Percentiles rank a stretch among this genome's conserved stretches.
These are phyloP conservation scores for Festucalex cinctus DNA, from an alignment of 2,113 vertebrate species.

Conservation along the genomic window DNA sequence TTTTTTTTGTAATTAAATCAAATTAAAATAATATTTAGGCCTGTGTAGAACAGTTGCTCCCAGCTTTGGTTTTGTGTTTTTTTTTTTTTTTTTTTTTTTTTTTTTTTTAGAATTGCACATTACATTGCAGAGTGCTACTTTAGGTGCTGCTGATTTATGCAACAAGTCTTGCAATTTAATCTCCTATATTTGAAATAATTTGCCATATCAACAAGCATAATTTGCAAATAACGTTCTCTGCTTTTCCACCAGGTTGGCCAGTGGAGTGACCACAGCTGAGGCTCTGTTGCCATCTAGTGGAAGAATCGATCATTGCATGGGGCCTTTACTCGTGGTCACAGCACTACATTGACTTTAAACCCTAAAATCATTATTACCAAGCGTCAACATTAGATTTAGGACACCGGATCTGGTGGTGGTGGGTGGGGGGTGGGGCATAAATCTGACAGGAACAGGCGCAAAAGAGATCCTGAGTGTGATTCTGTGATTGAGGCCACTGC, in stretches of 20 bases:
- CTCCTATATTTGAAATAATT: neutral
- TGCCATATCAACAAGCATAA: neutral
- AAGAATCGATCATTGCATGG: neutral
- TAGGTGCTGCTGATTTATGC: neutral
- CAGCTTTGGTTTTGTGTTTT: neutral
- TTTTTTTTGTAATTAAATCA: too few relatives aligned
- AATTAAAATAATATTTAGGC: too few relatives aligned
- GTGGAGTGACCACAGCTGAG: neutral
- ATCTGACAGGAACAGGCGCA: neutral
- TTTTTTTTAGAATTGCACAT: neutral
- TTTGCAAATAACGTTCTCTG: neutral
- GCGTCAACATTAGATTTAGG: neutral
- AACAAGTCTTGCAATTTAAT: neutral
- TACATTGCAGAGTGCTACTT: neutral
- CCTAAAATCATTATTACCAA: neutral
- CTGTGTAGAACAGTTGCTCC: too few relatives aligned
- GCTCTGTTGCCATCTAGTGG: neutral
- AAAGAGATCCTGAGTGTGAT: conserved; percentile 32
- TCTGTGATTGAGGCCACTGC: conserved; percentile 45
- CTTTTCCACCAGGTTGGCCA: neutral
- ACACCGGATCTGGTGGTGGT: neutral
- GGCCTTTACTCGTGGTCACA: neutral
- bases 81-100: neutral
- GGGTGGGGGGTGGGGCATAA: neutral
- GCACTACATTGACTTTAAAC: neutral